Evolutionary conservation across 2,113 vertebrate species (phyloP).

Genomic region (Corynorhinus townsendii): DNA sequence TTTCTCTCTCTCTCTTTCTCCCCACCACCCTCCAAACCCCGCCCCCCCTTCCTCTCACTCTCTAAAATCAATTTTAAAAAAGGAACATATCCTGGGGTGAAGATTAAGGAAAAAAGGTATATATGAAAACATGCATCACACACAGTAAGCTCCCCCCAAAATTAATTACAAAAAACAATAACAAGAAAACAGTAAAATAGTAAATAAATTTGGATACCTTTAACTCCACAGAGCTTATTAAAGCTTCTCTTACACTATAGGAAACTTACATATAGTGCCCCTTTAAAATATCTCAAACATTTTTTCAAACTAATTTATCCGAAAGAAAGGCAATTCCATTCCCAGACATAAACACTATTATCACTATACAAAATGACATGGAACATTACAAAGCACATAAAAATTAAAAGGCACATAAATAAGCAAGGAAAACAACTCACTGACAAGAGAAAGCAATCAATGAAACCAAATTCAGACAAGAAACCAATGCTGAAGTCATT

Average conservation of each 20-base stretch:
- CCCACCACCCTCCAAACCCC: too few species aligned
- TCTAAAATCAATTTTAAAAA: neutral
- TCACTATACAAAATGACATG: neutral
- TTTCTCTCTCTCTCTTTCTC: too few species aligned
- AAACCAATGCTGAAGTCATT: neutral
- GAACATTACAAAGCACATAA: neutral
- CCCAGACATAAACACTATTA: neutral
- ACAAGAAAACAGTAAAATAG: neutral
- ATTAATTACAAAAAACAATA: neutral
- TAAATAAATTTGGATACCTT: neutral
- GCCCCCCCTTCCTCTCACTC: too few species aligned
- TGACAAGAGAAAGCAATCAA: neutral
- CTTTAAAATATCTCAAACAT: neutral
- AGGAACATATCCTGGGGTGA: neutral
- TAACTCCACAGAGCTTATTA: neutral
- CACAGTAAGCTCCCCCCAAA: neutral
- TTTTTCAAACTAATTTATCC: neutral
- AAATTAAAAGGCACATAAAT: neutral
- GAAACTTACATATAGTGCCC: neutral
- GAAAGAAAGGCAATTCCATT: neutral
- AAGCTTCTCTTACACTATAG: neutral
- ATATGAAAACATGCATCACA: neutral
- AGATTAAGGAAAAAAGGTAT: neutral
- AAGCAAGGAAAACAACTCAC: neutral
- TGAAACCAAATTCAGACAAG: neutral